Evolutionary conservation across 2,888 invertebrate species (phyloP).

Genomic region (Dicyrtomina minuta): DNA sequence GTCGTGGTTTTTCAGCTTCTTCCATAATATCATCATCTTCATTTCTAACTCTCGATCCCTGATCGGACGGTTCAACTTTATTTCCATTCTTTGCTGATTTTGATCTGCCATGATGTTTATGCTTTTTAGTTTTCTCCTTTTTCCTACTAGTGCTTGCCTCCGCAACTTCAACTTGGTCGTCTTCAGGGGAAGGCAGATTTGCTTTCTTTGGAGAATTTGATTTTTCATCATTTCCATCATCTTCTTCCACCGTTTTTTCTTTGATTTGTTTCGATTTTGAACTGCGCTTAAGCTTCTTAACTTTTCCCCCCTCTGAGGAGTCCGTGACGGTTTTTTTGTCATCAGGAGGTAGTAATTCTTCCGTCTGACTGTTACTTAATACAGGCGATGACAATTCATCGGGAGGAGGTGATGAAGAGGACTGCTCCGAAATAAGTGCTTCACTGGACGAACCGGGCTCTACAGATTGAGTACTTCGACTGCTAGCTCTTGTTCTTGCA

Average conservation of each 20-base stretch:
- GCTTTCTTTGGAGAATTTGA: too few species aligned
- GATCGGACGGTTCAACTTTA: slow-evolving; percentile 39
- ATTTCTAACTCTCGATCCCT: not conserved
- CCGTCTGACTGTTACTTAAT: not conserved
- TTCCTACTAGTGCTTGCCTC: slow-evolving; percentile 1
- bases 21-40: slow-evolving; percentile 48
- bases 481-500: not conserved
- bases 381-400: not conserved
- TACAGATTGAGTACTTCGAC: not conserved
- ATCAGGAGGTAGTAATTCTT: too few species aligned
- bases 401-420: slow-evolving; percentile 23
- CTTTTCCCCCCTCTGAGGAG: too few species aligned
- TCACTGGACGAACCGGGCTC: slow-evolving; percentile 27
- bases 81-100: slow-evolving; percentile 49
- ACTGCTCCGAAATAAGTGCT: slow-evolving; percentile 23
- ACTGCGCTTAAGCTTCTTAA: not conserved
- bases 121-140: slow-evolving; percentile 24
- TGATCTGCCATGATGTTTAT: slow-evolving; percentile 32
- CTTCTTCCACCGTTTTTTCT: too few species aligned
- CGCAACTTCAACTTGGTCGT: too few species aligned
- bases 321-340: too few species aligned
- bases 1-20: slow-evolving; percentile 35
- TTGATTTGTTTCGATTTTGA: too few species aligned
- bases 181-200: slow-evolving; percentile 21
- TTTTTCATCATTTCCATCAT: not conserved